A percentile compares a stretch with the other conserved stretches of the same genome.
Conservation (phyloP, 35 echinoderm and acorn worm genomes). For the Anneissia japonica region DNA sequence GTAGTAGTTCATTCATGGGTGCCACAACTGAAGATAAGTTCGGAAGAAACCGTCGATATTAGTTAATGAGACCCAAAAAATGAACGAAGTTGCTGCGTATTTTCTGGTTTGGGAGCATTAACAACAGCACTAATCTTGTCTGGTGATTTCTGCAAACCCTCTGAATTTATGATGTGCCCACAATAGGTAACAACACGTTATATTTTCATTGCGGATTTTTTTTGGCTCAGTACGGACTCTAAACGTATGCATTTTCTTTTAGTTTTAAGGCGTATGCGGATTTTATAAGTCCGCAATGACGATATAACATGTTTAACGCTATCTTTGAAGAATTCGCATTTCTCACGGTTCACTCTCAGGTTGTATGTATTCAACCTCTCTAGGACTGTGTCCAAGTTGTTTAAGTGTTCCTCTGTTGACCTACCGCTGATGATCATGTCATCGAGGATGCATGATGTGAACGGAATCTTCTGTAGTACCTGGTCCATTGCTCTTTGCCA, state of each 20-base stretch:
- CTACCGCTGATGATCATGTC: too few relatives aligned
- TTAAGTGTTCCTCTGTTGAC: neutral
- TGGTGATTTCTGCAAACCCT: conserved; percentile 17
- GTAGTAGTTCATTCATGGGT: conserved; percentile 30
- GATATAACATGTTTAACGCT: too few relatives aligned
- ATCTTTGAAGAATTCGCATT: conserved; percentile 32
- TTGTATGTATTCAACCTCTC: too few relatives aligned
- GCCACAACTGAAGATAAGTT: conserved; percentile 50
- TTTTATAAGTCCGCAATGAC: too few relatives aligned
- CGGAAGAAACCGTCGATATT: conserved; percentile 52
- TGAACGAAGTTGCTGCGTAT: conserved; percentile 34
- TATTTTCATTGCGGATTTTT: too few relatives aligned
- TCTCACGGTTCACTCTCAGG: conserved; percentile 36
- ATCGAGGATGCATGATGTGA: too few relatives aligned
- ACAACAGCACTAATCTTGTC: conserved; percentile 31
- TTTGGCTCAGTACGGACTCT: too few relatives aligned
- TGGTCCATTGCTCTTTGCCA: conserved; percentile 55
- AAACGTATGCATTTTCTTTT: too few relatives aligned
- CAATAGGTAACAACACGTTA: too few relatives aligned
- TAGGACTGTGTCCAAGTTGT: too few relatives aligned
- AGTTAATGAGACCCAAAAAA: conserved; percentile 47
- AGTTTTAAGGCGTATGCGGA: too few relatives aligned
- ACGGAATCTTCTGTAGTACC: conserved; percentile 40
- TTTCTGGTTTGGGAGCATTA: conserved; percentile 28
- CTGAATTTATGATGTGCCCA: conserved; percentile 22